Conservation (phyloP, 2,113 vertebrate species). For the Ranitomeya imitator region DNA sequence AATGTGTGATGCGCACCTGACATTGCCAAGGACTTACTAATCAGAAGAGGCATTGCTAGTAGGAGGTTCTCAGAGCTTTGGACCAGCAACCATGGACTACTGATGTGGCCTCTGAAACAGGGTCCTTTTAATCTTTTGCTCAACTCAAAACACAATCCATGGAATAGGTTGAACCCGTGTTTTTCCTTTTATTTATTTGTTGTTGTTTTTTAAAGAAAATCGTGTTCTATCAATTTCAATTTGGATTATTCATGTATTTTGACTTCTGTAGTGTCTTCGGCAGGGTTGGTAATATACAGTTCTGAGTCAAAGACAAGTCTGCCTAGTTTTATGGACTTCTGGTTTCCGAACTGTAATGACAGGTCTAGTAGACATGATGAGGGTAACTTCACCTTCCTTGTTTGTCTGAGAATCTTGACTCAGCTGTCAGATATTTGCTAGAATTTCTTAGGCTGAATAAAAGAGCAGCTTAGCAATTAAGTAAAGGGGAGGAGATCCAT, state of each 20-base stretch:
- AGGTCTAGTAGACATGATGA: not conserved
- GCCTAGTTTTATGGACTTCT: not conserved
- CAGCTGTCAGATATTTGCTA: constrained; percentile 22
- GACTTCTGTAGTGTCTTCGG: not conserved
- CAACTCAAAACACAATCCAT: no score
- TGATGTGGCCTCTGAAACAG: no score
- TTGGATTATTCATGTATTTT: not conserved
- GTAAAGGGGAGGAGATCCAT: not conserved
- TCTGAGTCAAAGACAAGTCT: not conserved
- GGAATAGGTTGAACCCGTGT: no score
- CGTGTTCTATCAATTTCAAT: not conserved
- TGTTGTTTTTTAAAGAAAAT: no score
- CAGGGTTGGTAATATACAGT: not conserved
- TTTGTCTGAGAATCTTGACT: constrained; percentile 24
- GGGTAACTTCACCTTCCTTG: not conserved
- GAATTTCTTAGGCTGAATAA: not conserved
- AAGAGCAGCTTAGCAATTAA: not conserved
- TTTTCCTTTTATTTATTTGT: no score
- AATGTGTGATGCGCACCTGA: no score
- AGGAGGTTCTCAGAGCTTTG: no score
- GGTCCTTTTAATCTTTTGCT: no score
- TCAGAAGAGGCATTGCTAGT: no score
- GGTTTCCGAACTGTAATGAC: not conserved
- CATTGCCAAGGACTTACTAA: no score
- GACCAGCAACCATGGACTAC: no score